Conservation (phyloP, 2,113 vertebrate genomes). For the Pelmatolapia mariae region DNA sequence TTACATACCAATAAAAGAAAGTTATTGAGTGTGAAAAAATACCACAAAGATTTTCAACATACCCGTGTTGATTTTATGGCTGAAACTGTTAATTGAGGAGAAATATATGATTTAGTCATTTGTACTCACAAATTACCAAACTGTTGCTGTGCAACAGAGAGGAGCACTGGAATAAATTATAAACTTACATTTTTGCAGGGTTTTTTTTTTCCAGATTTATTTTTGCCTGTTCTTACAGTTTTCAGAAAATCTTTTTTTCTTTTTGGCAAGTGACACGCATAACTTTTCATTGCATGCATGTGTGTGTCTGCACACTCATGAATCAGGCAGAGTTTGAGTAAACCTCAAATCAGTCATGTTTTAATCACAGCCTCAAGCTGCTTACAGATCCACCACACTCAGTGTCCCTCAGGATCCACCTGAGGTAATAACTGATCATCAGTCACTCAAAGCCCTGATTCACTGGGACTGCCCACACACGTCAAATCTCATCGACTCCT, state of each 20-base stretch:
- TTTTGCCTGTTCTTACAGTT: background rate
- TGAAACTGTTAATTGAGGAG: background rate
- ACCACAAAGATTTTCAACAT: background rate
- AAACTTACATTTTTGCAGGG: background rate
- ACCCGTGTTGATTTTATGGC: background rate
- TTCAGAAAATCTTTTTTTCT: background rate
- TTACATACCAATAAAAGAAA: background rate
- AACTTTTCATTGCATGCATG: background rate
- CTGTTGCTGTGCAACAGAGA: background rate
- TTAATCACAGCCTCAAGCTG: slow-evolving; percentile 24
- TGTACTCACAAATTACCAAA: background rate
- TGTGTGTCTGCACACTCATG: background rate
- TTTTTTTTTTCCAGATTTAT: background rate
- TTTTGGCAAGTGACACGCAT: background rate
- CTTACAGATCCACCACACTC: background rate
- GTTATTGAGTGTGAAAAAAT: background rate
- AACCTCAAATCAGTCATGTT: slow-evolving; percentile 24
- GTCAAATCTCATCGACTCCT: background rate
- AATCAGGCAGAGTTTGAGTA: slow-evolving; percentile 7
- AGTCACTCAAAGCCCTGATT: slow-evolving; percentile 26
- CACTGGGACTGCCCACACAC: background rate
- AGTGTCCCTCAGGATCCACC: slow-evolving; percentile 6
- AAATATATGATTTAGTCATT: background rate
- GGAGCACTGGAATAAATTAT: background rate
- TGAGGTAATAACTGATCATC: slow-evolving; percentile 36